These are phyloP conservation scores for human DNA, from an alignment of 2,113 vertebrate genomes.

Conservation along the genomic window DNA sequence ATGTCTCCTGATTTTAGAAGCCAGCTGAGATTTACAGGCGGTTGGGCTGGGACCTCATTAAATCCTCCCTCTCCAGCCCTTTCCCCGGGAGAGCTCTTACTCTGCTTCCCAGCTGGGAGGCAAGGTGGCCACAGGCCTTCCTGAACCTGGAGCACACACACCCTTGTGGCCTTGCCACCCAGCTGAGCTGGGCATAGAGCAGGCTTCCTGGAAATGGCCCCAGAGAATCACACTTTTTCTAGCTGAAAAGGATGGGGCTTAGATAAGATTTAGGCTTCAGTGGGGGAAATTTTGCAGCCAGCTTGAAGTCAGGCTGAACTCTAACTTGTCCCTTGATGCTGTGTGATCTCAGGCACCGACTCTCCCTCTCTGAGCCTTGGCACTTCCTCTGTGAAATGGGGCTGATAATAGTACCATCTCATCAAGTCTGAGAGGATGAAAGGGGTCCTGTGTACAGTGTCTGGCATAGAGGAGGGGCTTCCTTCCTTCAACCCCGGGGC, in stretches of 20 bases:
- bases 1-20: slow-evolving; percentile 77
- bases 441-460: background rate
- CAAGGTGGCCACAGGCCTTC: background rate
- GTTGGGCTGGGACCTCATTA: background rate
- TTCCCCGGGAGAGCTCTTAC: background rate
- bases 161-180: background rate
- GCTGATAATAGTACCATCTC: background rate
- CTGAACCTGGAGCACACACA: background rate
- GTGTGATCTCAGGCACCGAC: background rate
- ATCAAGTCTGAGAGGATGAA: background rate
- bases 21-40: slow-evolving; percentile 66
- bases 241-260: background rate
- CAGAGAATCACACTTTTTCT: background rate
- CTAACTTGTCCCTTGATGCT: background rate
- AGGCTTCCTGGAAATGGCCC: background rate
- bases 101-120: background rate
- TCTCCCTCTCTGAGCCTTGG: background rate
- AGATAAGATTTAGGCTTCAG: background rate
- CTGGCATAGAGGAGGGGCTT: background rate
- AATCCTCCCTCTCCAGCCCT: background rate
- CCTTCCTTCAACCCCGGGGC: fast-evolving
- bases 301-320: background rate
- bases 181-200: background rate
- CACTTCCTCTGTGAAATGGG: background rate
- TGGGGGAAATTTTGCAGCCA: background rate